A percentile compares a stretch with the other conserved stretches of the same genome.
phyloP scores from a whole-genome alignment of 2,113 vertebrate species.

The Orientallactaga bullata region DNA sequence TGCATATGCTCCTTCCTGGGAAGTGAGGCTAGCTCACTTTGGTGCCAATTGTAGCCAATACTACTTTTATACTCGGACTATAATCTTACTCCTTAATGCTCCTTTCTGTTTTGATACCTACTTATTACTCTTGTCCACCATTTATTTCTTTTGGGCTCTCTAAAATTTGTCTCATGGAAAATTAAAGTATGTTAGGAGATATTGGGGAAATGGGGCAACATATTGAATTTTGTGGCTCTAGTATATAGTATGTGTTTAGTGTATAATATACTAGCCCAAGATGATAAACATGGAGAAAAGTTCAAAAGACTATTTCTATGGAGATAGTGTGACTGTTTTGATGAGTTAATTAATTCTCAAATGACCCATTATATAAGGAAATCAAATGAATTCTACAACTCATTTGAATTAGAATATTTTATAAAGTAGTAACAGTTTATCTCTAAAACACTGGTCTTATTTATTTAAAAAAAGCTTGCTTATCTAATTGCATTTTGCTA shows the following conservation, averaged over 20 bases:
- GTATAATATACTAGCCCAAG: background rate
- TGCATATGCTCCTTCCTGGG: background rate
- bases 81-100: background rate
- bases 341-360: constrained; percentile 11
- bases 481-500: background rate
- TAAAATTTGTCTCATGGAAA: background rate
- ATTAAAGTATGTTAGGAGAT: background rate
- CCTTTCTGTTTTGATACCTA: background rate
- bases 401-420: background rate
- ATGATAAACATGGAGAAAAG: background rate
- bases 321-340: background rate
- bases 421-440: background rate
- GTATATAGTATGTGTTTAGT: background rate
- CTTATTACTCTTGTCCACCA: background rate
- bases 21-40: background rate
- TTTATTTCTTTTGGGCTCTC: background rate
- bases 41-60: background rate
- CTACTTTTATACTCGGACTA: background rate
- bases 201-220: background rate
- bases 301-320: background rate
- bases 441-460: background rate
- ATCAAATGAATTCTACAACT: constrained; percentile 20
- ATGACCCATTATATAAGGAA: background rate
- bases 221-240: background rate
- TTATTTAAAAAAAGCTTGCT: background rate